Conservation (phyloP, 2,888 invertebrate genomes). For the Erpobdella octoculata region DNA sequence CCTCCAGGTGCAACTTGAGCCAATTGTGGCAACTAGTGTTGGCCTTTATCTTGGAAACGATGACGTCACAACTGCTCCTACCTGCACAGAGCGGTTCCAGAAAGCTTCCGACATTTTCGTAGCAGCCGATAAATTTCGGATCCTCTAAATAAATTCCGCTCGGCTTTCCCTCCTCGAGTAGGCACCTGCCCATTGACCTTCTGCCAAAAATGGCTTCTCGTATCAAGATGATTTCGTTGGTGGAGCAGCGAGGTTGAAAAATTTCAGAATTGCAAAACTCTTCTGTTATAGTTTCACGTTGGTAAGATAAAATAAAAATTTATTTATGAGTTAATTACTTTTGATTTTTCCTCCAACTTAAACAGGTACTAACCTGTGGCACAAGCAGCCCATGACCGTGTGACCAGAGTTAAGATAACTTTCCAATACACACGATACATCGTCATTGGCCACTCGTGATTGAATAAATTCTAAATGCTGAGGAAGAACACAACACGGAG, state of each 20-base stretch:
- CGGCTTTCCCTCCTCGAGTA: constrained; percentile 9
- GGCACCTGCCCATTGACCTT: constrained; percentile 8
- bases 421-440: too few species aligned
- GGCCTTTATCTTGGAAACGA: constrained; percentile 9
- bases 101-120: constrained; percentile 13
- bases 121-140: constrained; percentile 16
- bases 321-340: too few species aligned
- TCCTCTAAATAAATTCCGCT: not conserved
- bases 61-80: not conserved
- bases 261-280: constrained; percentile 20
- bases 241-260: constrained; percentile 7
- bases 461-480: too few species aligned
- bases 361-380: too few species aligned
- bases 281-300: not conserved
- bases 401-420: too few species aligned
- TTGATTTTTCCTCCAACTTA: too few species aligned
- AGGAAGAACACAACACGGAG: too few species aligned
- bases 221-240: constrained; percentile 11
- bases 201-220: constrained; percentile 14
- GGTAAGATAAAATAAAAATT: too few species aligned
- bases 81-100: constrained; percentile 21
- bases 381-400: too few species aligned
- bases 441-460: too few species aligned
- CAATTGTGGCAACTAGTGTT: constrained; percentile 1
- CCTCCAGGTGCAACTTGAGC: constrained; percentile 4